phyloP scores from a whole-genome alignment of 2,113 vertebrate species.

The Oxyruncus cristatus region DNA sequence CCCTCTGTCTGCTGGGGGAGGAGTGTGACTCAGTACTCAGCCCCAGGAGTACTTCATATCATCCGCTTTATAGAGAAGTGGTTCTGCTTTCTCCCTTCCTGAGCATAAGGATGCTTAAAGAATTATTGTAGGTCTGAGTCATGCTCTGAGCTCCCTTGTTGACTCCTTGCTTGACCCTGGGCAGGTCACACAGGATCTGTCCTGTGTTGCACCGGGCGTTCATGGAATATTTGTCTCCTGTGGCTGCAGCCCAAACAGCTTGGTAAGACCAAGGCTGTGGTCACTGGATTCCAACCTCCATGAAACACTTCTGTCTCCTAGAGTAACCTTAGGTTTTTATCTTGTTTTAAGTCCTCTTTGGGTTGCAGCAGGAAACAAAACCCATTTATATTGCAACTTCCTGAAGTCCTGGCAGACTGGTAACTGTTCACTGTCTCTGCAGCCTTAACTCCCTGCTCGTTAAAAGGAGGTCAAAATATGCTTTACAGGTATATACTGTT shows the following conservation, averaged over 20 bases:
- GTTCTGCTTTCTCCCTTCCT: background rate
- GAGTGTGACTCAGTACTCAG: background rate
- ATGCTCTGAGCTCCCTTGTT: accelerated
- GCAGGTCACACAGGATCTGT: background rate
- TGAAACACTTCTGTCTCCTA: background rate
- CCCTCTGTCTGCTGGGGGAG: background rate
- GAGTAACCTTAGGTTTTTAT: background rate
- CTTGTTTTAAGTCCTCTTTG: background rate
- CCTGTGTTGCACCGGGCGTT: background rate
- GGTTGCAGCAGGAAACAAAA: background rate
- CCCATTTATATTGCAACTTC: background rate
- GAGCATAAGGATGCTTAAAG: background rate
- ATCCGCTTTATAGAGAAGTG: background rate
- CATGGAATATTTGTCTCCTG: background rate
- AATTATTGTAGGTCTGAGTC: background rate
- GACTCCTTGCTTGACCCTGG: background rate
- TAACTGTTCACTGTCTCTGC: background rate
- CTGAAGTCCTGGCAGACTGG: background rate
- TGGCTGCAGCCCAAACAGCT: background rate
- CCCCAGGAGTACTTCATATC: background rate
- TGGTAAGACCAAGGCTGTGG: background rate
- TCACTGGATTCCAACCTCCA: background rate
- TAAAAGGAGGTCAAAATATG: background rate
- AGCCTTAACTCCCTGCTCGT: background rate
- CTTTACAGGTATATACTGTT: background rate